phyloP scores from a whole-genome alignment of 1,140 invertebrate species.

The Achroia grisella region DNA sequence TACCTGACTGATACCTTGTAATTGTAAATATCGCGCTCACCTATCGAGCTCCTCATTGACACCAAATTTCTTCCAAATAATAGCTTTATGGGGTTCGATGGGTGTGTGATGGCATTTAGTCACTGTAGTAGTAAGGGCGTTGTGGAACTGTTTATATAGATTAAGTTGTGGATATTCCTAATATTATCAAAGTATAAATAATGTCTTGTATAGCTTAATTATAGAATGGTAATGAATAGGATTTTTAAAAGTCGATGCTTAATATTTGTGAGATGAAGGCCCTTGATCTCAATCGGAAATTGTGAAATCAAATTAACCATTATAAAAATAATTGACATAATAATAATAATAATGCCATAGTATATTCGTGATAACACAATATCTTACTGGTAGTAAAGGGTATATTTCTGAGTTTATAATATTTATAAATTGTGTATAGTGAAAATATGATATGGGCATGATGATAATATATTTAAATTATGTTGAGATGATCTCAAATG shows the following conservation, averaged over 20 bases:
- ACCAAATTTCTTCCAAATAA: conserved; percentile 63
- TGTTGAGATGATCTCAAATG: conserved; percentile 10
- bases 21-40: conserved; percentile 61
- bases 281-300: conserved; percentile 62
- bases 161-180: conserved; percentile 69
- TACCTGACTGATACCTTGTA: conserved; percentile 56
- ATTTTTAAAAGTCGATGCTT: conserved; percentile 40
- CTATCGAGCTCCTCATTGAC: conserved; percentile 48
- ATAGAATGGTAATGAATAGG: conserved; percentile 41
- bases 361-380: conserved; percentile 13
- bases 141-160: conserved; percentile 70
- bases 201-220: conserved; percentile 65
- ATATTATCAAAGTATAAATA: conserved; percentile 19
- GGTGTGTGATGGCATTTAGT: conserved; percentile 62
- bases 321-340: conserved; percentile 34
- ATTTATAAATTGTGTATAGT: too few species aligned
- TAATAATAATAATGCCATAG: conserved; percentile 36
- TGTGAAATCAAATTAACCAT: conserved; percentile 33
- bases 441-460: conserved; percentile 2
- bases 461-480: conserved; percentile 4
- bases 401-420: background rate
- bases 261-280: conserved; percentile 46
- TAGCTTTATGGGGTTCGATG: conserved; percentile 54
- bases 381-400: conserved; percentile 10
- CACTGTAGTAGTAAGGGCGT: conserved; percentile 62